phyloP scores from a whole-genome alignment of 2,888 invertebrate species.

The Drosophila subsilvestris region DNA sequence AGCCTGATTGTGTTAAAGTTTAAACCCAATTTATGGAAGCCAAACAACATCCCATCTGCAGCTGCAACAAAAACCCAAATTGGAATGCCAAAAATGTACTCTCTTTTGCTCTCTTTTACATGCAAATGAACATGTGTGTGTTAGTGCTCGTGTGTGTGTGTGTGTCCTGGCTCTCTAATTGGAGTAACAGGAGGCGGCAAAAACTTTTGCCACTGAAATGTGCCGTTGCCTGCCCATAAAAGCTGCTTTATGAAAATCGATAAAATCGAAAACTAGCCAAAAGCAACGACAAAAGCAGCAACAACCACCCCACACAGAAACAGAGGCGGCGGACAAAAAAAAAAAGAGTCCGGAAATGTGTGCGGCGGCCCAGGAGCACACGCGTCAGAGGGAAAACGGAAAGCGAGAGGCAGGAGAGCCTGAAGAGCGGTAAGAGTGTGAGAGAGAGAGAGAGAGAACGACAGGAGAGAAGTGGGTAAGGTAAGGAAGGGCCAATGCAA shows the following conservation, averaged over 20 bases:
- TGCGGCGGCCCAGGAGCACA: constrained; percentile 48
- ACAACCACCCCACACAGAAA: constrained; percentile 50
- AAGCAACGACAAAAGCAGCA: constrained; percentile 4
- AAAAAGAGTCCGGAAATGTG: constrained; percentile 61
- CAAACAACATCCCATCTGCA: constrained; percentile 10
- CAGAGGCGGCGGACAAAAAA: constrained; percentile 14
- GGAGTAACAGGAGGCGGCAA: constrained; percentile 39
- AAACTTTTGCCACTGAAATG: constrained; percentile 33
- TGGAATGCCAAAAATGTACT: constrained; percentile 40
- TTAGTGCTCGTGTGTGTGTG: constrained; percentile 1
- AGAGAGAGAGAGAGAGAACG: neutral
- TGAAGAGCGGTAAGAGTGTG: constrained; percentile 6
- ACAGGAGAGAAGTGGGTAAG: constrained; percentile 11
- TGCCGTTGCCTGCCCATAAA: constrained; percentile 37
- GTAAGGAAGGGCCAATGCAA: constrained; percentile 4
- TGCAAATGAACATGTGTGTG: constrained; percentile 24
- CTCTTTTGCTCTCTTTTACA: constrained; percentile 25
- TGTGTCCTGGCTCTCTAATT: constrained; percentile 51
- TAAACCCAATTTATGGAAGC: constrained; percentile 34
- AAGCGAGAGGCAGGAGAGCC: constrained; percentile 30
- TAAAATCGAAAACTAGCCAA: constrained; percentile 76
- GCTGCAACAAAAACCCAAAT: constrained; percentile 30
- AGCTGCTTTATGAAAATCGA: constrained; percentile 73
- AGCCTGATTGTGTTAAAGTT: neutral
- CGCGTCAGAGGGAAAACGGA: constrained; percentile 26